Percentiles rank a stretch among this genome's conserved stretches.
phyloP scores from a whole-genome alignment of 2,113 vertebrate species.

The Polypterus bichir region DNA sequence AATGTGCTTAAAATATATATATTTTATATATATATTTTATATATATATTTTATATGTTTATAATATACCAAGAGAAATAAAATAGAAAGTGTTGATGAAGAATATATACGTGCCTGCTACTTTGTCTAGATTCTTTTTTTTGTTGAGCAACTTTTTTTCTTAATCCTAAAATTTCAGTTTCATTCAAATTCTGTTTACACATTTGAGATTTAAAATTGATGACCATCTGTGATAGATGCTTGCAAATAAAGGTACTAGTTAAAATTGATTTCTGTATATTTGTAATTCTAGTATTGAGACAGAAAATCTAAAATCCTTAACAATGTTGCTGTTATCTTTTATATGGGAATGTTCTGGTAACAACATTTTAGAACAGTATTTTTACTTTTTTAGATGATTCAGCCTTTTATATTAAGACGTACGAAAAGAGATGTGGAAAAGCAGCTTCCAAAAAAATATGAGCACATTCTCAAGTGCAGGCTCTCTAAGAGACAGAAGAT shows the following conservation, averaged over 20 bases:
- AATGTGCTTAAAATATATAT: not conserved
- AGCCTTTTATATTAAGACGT: constrained; percentile 79
- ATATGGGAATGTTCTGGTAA: too few species aligned
- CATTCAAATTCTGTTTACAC: not conserved
- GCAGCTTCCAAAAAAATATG: constrained; percentile 80
- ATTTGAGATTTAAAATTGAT: not conserved
- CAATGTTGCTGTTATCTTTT: too few species aligned
- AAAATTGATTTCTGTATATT: too few species aligned
- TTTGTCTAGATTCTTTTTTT: too few species aligned
- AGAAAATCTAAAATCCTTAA: too few species aligned
- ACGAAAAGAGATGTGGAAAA: constrained; percentile 86
- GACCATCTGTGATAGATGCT: too few species aligned
- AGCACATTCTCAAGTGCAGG: constrained; percentile 80
- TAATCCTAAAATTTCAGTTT: not conserved
- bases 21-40: too few species aligned
- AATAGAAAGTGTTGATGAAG: too few species aligned
- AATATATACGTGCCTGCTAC: fast-evolving
- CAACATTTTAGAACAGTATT: too few species aligned
- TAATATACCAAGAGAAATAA: not conserved
- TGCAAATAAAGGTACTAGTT: too few species aligned
- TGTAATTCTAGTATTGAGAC: too few species aligned
- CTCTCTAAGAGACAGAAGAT: constrained; percentile 76
- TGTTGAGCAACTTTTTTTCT: not conserved
- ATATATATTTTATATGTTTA: too few species aligned
- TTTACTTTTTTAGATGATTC: constrained; percentile 62